phyloP scores from a whole-genome alignment of 2,113 vertebrate species.

The Hoplias malabaricus region DNA sequence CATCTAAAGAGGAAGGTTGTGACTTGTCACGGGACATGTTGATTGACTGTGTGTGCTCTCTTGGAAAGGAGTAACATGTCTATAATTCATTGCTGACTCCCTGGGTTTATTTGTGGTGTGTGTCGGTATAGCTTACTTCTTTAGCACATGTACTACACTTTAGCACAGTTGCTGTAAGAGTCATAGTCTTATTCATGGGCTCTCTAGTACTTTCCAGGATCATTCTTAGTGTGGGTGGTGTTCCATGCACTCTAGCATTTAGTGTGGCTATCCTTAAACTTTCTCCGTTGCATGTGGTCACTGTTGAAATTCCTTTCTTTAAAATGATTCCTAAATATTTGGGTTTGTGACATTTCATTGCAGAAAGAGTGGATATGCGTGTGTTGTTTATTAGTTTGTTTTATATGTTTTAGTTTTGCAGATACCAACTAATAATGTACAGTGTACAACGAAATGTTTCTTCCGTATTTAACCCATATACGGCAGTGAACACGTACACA shows the following conservation, averaged over 20 bases:
- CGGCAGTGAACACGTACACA: too few relatives aligned
- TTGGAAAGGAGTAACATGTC: constrained; percentile 54
- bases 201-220: constrained; percentile 34
- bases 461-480: too few relatives aligned
- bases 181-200: constrained; percentile 57
- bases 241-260: not conserved
- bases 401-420: too few relatives aligned
- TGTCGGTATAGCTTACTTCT: constrained; percentile 60
- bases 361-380: not conserved
- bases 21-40: not conserved
- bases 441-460: too few relatives aligned
- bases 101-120: constrained; percentile 66
- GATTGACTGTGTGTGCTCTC: constrained; percentile 20
- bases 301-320: not conserved
- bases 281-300: too few relatives aligned
- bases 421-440: too few relatives aligned
- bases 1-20: not conserved
- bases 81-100: constrained; percentile 68
- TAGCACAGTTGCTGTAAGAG: constrained; percentile 6
- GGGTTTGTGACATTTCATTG: not conserved
- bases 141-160: constrained; percentile 41
- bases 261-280: not conserved
- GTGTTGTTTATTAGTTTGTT: constrained; percentile 17
- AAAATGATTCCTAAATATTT: not conserved
- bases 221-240: not conserved